A percentile compares a stretch with the other conserved stretches of the same genome.
Conservation (phyloP, 2,888 invertebrate species). For the Aphidoletes aphidimyza region DNA sequence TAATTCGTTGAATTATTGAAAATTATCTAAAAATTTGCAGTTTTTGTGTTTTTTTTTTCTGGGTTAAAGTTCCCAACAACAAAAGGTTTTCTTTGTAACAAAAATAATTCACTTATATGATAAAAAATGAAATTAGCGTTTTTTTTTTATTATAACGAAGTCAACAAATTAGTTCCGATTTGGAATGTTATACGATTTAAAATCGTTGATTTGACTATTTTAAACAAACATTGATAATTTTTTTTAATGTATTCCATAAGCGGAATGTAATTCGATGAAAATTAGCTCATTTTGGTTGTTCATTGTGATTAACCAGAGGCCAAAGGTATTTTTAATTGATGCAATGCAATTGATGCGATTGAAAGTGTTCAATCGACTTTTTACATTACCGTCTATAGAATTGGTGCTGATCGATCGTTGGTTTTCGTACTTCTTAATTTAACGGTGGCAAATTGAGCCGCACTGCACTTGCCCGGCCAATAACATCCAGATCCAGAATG, state of each 20-base stretch:
- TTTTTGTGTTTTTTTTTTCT: no score
- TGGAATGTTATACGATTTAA: background rate
- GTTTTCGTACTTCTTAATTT: constrained; percentile 88
- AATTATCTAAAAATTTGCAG: constrained; percentile 33
- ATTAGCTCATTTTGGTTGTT: no score
- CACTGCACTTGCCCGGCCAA: constrained; percentile 69
- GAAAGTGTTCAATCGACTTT: background rate
- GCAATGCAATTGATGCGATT: background rate
- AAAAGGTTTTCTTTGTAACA: constrained; percentile 10
- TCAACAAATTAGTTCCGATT: constrained; percentile 11
- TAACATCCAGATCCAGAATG: constrained; percentile 54
- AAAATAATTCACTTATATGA: constrained; percentile 28
- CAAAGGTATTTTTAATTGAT: background rate
- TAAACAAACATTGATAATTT: background rate
- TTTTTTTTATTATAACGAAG: constrained; percentile 18
- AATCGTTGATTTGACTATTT: background rate
- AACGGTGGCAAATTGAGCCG: constrained; percentile 88
- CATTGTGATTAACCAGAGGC: background rate
- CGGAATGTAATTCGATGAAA: no score
- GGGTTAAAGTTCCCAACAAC: constrained; percentile 35
- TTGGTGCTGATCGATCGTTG: constrained; percentile 85
- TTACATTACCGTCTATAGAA: constrained; percentile 70
- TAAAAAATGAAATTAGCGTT: background rate
- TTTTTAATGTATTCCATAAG: background rate
- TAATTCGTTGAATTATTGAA: constrained; percentile 47